These are phyloP conservation scores for Cephus pygmeus DNA, from an alignment of 2,888 invertebrate species.

Conservation along the genomic window DNA sequence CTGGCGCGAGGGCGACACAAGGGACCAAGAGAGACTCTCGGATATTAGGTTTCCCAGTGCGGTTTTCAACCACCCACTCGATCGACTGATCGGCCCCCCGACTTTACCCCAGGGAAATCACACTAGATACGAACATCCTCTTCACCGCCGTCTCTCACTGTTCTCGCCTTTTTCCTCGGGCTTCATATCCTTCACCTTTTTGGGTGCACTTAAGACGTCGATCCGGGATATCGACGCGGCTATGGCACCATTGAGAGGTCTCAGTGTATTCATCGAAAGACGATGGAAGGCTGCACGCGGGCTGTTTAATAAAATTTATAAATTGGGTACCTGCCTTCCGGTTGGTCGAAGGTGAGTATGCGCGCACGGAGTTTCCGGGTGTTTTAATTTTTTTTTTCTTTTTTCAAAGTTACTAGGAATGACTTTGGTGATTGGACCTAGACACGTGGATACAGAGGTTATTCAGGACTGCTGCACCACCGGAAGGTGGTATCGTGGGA, in stretches of 20 bases:
- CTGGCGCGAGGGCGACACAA: conserved; percentile 14
- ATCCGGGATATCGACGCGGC: neutral
- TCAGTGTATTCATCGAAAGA: neutral
- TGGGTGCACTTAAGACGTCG: conserved; percentile 33
- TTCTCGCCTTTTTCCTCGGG: conserved; percentile 3
- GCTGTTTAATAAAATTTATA: neutral
- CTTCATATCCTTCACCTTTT: conserved; percentile 25
- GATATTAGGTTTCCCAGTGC: conserved; percentile 65
- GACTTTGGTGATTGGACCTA: neutral
- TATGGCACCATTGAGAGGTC: neutral
- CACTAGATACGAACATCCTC: conserved; percentile 59
- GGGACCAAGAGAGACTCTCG: conserved; percentile 38
- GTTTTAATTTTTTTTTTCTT: neutral
- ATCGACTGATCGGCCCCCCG: conserved; percentile 61
- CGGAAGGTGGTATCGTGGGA: no score
- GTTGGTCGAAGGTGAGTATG: neutral
- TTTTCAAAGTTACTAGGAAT: neutral
- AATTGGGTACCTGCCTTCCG: neutral
- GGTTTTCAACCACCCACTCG: conserved; percentile 64
- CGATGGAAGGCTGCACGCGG: neutral
- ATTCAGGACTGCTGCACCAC: no score
- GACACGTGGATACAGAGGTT: neutral
- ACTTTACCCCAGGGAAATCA: conserved; percentile 63
- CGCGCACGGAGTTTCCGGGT: neutral
- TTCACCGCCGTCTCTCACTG: conserved; percentile 34